Evolutionary conservation across 2,888 invertebrate genomes (phyloP).

Genomic region (Abrostola triplasia): DNA sequence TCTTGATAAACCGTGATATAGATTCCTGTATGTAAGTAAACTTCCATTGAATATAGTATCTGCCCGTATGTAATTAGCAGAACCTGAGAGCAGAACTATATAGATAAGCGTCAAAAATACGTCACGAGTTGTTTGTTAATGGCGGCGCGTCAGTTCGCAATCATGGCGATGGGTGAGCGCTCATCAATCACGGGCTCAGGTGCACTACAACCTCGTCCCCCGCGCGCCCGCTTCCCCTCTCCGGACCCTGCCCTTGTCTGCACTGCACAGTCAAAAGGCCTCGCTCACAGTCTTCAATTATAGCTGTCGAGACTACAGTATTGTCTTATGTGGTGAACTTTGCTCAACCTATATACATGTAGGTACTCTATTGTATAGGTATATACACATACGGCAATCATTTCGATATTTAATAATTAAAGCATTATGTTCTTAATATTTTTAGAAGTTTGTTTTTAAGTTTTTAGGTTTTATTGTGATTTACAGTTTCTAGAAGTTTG

Average conservation of each 20-base stretch:
- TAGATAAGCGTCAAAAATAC: constrained; percentile 19
- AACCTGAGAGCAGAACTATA: constrained; percentile 3
- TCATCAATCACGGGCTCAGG: constrained; percentile 87
- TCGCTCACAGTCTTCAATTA: constrained; percentile 55
- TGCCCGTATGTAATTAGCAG: constrained; percentile 2
- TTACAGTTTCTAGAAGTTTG: too few species aligned
- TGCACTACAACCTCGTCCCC: constrained; percentile 65
- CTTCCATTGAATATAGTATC: not conserved
- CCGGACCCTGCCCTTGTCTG: constrained; percentile 61
- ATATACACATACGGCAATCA: not conserved
- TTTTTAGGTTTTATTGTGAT: too few species aligned
- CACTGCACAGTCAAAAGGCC: constrained; percentile 63
- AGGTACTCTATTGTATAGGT: not conserved
- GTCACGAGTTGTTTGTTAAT: constrained; percentile 61
- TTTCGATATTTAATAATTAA: too few species aligned
- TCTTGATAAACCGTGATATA: not conserved
- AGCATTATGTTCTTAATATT: too few species aligned
- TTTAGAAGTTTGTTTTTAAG: too few species aligned
- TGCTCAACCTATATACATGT: not conserved
- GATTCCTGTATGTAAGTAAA: not conserved
- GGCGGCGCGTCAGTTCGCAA: constrained; percentile 70
- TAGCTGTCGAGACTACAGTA: constrained; percentile 44
- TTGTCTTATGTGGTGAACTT: constrained; percentile 20
- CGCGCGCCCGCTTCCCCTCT: constrained; percentile 49
- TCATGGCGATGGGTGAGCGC: constrained; percentile 78